Evolutionary conservation across 2,113 vertebrate genomes (phyloP).

Genomic region (Xyrauchen texanus): DNA sequence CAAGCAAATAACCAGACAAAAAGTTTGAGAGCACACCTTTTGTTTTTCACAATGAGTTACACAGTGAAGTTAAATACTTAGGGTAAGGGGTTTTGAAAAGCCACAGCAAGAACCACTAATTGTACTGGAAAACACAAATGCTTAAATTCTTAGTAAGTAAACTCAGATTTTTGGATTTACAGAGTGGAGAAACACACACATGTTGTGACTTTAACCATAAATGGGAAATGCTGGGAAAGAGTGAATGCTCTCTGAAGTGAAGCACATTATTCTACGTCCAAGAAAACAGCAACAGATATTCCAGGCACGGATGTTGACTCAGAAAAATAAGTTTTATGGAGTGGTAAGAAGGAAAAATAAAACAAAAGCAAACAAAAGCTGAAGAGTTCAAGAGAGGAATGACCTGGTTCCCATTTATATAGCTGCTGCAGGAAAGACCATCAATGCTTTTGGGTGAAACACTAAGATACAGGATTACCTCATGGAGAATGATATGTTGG

Average conservation of each 20-base stretch:
- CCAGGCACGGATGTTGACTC: slow-evolving; percentile 11
- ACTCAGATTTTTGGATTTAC: neutral
- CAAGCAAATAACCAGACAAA: too few relatives aligned
- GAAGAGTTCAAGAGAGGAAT: neutral
- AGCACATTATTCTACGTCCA: slow-evolving; percentile 28
- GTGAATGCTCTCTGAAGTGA: neutral
- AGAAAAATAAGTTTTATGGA: slow-evolving; percentile 39
- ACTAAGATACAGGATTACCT: neutral
- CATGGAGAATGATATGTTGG: neutral
- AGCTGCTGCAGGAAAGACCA: neutral
- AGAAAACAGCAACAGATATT: slow-evolving; percentile 31
- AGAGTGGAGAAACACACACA: slow-evolving; percentile 14
- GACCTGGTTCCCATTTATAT: slow-evolving; percentile 34
- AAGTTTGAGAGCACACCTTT: too few relatives aligned
- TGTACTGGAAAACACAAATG: slow-evolving; percentile 10
- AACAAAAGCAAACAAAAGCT: slow-evolving; percentile 16
- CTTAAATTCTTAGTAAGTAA: neutral
- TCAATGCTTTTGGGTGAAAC: neutral
- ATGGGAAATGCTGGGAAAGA: slow-evolving; percentile 10
- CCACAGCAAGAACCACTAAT: slow-evolving; percentile 18
- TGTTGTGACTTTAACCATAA: slow-evolving; percentile 21
- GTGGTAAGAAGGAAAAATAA: slow-evolving; percentile 14
- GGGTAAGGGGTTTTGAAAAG: neutral
- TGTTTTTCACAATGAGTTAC: too few relatives aligned
- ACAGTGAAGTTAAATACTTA: slow-evolving; percentile 2